Base-by-base conservation (phyloP, 2,888 invertebrate species). In the Scaptomyza caliginosa region DNA sequence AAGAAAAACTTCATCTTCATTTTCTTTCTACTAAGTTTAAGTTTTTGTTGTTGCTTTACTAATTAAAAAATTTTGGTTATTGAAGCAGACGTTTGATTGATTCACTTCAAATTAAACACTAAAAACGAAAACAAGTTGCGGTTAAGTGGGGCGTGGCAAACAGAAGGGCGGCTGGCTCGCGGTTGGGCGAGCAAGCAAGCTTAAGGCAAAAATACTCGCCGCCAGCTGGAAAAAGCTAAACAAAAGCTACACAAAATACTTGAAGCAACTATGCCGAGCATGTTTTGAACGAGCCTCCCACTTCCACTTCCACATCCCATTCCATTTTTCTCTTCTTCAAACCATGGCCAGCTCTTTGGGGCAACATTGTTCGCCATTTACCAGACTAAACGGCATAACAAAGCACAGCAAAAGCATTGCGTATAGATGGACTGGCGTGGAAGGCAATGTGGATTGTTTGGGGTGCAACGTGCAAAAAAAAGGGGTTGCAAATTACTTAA, bases 241-340 rank as follows among this genome's bases (percentile, higher is more conserved):
- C 78, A 84, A 77, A 85, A 73, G 81, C 86, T 77, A 68, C 54
- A 74, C 54, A 74, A 85, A 87, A 87, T 87, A 78, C 83, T 88
- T 86, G 70, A 69, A 64, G 66, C 73, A 88, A 86, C 88, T 84
- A 88, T 86, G 84, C 77, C 58, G 59, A 65, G 64, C 69, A 68
- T 74, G 51, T 59, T 64, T 57, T 52, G 10, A 32, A 57, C 26
- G 16, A 63, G 51, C 23, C 2, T 4, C 0, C 32, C 17, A 11
- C 6, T 24, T 1, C 39, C 2, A 30, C 5, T 0, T 24, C 0
- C 6, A 0, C 5, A 2, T 3, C n/a, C 3, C 2, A n/a, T n/a
- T n/a, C n/a, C n/a, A n/a, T n/a, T n/a, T n/a, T n/a, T n/a, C n/a
- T n/a, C 50, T 1, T 19, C 19, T 38, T 5, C 5, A 26, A 13